Evolutionary conservation across 2,113 vertebrate genomes (phyloP).

Genomic region (Phyllostomus discolor): DNA sequence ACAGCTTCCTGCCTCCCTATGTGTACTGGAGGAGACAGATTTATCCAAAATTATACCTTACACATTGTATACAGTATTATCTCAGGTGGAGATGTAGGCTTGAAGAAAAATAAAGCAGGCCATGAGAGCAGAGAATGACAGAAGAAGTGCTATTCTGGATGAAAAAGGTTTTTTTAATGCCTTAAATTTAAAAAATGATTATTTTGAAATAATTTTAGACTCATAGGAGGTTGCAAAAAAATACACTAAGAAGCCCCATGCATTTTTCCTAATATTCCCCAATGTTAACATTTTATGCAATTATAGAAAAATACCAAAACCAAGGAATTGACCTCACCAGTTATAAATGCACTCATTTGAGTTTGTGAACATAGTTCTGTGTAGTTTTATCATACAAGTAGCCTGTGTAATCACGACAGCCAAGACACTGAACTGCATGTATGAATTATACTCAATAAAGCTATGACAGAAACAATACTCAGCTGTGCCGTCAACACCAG

Average conservation of each 20-base stretch:
- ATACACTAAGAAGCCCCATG: background rate
- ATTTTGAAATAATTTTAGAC: background rate
- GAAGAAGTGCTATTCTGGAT: background rate
- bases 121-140: background rate
- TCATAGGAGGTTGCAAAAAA: conserved; percentile 6
- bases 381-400: background rate
- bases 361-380: background rate
- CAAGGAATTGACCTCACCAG: background rate
- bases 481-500: background rate
- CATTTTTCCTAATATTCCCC: background rate
- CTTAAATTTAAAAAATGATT: background rate
- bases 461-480: background rate
- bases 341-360: background rate
- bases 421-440: background rate
- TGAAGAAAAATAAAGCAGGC: background rate
- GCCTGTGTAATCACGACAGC: background rate
- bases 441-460: conserved; percentile 10
- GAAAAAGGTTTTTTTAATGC: background rate
- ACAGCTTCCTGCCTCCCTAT: background rate
- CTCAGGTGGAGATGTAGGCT: background rate
- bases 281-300: background rate
- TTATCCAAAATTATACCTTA: background rate
- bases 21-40: background rate
- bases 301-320: background rate
- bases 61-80: background rate